These are phyloP conservation scores for Lagocephalus sceleratus DNA, from an alignment of 2,797 vertebrate genomes.

Conservation along the genomic window DNA sequence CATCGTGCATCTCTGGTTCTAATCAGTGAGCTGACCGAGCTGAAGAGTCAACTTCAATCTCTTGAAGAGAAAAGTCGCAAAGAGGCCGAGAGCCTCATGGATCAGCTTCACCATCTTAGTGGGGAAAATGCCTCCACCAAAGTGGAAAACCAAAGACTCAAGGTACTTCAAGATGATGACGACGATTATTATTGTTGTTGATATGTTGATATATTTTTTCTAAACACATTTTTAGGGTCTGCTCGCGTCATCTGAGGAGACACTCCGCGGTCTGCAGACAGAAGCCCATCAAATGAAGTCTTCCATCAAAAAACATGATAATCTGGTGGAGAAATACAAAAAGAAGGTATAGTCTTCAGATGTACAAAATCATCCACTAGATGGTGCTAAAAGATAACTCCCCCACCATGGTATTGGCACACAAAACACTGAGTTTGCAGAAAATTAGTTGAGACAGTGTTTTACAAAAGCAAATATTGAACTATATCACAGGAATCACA, in stretches of 20 bases:
- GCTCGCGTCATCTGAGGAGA: conserved; percentile 76
- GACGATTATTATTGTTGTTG: background rate
- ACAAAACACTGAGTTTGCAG: too few relatives aligned
- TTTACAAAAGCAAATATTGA: background rate
- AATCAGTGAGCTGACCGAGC: conserved; percentile 78
- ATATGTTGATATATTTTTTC: background rate
- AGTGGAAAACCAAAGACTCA: conserved; percentile 84
- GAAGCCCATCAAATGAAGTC: conserved; percentile 82
- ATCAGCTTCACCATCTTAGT: conserved; percentile 74
- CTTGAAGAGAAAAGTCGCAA: conserved; percentile 73
- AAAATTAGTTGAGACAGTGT: too few relatives aligned
- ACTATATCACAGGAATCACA: too few relatives aligned
- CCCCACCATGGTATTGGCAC: too few relatives aligned
- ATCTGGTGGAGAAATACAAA: conserved; percentile 83
- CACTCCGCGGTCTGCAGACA: conserved; percentile 70
- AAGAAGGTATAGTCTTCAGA: conserved; percentile 73
- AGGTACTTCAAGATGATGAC: conserved; percentile 67
- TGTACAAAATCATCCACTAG: too few relatives aligned
- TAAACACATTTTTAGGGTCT: conserved; percentile 29
- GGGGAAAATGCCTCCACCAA: conserved; percentile 71
- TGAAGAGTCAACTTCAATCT: conserved; percentile 69
- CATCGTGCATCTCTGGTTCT: background rate
- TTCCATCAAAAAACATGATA: conserved; percentile 79
- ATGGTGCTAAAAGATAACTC: too few relatives aligned
- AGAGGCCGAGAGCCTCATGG: conserved; percentile 75